Conservation (phyloP, 2,113 vertebrate species). For the Osmerus eperlanus region DNA sequence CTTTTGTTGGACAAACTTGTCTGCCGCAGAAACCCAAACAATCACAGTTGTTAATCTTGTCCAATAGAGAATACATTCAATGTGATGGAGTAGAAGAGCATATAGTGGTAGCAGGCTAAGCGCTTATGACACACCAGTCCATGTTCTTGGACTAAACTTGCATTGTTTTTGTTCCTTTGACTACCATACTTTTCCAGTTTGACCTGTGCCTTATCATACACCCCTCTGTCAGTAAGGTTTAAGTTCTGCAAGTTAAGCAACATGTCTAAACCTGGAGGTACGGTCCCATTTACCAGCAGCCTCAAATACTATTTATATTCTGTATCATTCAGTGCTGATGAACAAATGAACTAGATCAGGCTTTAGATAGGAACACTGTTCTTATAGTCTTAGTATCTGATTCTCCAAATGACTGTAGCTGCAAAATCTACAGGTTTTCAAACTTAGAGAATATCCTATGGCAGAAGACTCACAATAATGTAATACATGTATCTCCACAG, state of each 20-base stretch:
- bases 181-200: not conserved
- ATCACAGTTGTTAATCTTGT: not conserved
- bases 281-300: too few species aligned
- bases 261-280: not conserved
- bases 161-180: not conserved
- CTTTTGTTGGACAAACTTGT: conserved; percentile 56
- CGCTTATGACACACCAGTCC: not conserved
- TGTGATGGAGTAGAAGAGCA: not conserved
- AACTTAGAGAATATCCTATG: too few species aligned
- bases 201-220: not conserved
- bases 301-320: too few species aligned
- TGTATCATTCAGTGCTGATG: too few species aligned
- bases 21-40: conserved; percentile 4
- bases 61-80: conserved; percentile 3
- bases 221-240: not conserved
- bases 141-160: not conserved
- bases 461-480: too few species aligned
- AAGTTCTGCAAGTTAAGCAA: not conserved
- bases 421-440: too few species aligned
- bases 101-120: not conserved
- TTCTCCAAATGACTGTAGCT: too few species aligned
- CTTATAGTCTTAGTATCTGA: too few species aligned
- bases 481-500: too few species aligned
- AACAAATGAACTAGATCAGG: too few species aligned
- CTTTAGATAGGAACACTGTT: too few species aligned